phyloP scores from a whole-genome alignment of 2,888 invertebrate species.

The Hydraecia micacea region DNA sequence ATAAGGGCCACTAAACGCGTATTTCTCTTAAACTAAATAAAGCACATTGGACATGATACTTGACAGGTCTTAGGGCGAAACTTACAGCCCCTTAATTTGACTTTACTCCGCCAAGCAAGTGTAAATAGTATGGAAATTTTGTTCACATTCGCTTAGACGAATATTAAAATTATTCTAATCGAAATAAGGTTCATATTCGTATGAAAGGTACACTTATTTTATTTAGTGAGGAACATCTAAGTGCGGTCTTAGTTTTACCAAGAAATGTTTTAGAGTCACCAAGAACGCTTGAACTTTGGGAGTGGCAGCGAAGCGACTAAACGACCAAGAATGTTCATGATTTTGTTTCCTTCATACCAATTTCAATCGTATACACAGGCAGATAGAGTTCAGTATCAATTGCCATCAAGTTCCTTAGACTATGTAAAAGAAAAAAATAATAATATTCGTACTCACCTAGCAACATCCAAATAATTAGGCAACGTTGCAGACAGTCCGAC shows the following conservation, averaged over 20 bases:
- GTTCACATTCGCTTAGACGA: neutral
- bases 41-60: too few species aligned
- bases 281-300: neutral
- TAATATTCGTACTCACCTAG: slow-evolving; percentile 84
- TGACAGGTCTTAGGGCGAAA: neutral
- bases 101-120: neutral
- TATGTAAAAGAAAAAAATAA: neutral
- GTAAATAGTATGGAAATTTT: neutral
- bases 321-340: neutral
- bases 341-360: neutral
- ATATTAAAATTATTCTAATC: too few species aligned
- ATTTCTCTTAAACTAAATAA: neutral
- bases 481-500: slow-evolving; percentile 99
- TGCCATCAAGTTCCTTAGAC: neutral
- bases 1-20: neutral
- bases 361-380: neutral
- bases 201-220: too few species aligned
- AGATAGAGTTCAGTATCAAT: neutral
- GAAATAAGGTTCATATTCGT: too few species aligned
- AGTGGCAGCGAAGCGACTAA: neutral
- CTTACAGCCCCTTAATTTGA: too few species aligned
- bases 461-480: slow-evolving; percentile 99
- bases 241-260: too few species aligned
- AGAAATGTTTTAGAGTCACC: too few species aligned
- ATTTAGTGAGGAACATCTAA: too few species aligned